These are phyloP conservation scores for Solenodon paradoxus DNA, from an alignment of 2,113 vertebrate species.

Conservation along the genomic window DNA sequence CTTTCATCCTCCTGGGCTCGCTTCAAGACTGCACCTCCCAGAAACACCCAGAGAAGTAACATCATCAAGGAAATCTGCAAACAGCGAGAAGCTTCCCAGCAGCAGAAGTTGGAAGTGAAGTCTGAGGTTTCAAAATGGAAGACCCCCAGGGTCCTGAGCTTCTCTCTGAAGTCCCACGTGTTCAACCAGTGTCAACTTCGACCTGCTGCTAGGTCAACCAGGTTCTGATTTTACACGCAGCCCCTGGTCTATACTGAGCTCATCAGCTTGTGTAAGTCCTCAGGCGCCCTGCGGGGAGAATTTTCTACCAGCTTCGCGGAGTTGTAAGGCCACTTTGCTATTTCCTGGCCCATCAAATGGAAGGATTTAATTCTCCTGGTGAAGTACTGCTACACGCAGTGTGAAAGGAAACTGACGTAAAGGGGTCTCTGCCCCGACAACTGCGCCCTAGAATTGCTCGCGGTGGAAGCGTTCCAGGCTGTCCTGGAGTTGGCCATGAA, in stretches of 20 bases:
- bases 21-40: constrained; percentile 8
- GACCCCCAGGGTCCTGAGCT: constrained; percentile 39
- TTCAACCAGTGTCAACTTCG: not conserved
- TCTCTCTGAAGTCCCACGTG: constrained; percentile 40
- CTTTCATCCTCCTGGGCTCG: not conserved
- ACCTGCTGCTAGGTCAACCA: not conserved
- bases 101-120: not conserved
- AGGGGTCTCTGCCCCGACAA: constrained; percentile 47
- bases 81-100: too few species aligned
- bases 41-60: rapidly evolving
- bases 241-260: constrained; percentile 19
- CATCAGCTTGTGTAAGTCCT: not conserved
- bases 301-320: constrained; percentile 63
- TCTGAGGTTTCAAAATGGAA: not conserved
- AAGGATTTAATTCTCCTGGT: constrained; percentile 67
- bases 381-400: constrained; percentile 73
- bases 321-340: constrained; percentile 54
- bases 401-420: not conserved
- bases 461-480: constrained; percentile 15
- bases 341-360: not conserved
- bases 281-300: not conserved
- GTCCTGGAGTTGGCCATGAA: constrained; percentile 60
- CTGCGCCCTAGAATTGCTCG: constrained; percentile 61
- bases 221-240: rapidly evolving
- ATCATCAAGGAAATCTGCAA: not conserved